A percentile compares a stretch with the other conserved stretches of the same genome.
Conservation (phyloP, 2,113 vertebrate genomes). For the Kryptolebias marmoratus region DNA sequence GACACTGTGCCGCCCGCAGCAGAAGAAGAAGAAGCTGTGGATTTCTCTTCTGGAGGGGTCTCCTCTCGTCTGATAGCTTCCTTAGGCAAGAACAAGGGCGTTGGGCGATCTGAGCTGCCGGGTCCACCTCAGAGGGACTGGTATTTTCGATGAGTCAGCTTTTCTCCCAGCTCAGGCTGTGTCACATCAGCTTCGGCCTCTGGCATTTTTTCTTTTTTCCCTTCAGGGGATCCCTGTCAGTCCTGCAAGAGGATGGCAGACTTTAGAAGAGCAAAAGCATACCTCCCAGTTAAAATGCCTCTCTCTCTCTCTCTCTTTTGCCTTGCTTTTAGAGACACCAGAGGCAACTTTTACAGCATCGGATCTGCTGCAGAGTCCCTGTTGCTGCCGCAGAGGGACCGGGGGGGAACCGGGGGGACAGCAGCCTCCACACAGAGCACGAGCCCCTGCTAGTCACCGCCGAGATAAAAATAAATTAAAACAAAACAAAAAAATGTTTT, state of each 20-base stretch:
- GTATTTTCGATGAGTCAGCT: constrained; percentile 70
- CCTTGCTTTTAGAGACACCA: constrained; percentile 1
- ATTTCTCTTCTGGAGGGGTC: constrained; percentile 42
- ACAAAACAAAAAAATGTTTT: constrained; percentile 50
- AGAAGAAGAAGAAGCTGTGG: constrained; percentile 1
- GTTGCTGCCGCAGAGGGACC: constrained; percentile 24
- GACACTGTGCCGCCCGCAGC: background rate
- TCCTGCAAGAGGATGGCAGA: constrained; percentile 61
- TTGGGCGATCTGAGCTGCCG: constrained; percentile 42
- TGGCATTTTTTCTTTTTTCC: constrained; percentile 62
- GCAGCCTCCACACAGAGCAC: constrained; percentile 51
- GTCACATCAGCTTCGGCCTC: constrained; percentile 71
- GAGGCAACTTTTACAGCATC: constrained; percentile 13
- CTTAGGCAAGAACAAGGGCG: background rate
- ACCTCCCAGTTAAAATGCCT: constrained; percentile 8
- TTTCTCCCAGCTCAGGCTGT: constrained; percentile 63
- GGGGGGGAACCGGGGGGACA: too few relatives aligned
- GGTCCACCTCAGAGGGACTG: constrained; percentile 49
- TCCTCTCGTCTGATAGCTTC: constrained; percentile 34
- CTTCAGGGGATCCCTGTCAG: constrained; percentile 75
- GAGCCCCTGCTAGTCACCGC: constrained; percentile 72
- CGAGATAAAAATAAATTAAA: constrained; percentile 77
- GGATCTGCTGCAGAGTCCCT: constrained; percentile 51
- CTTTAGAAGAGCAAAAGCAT: constrained; percentile 20
- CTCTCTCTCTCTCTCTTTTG: background rate